phyloP scores from a whole-genome alignment of 2,797 vertebrate species.

The Poeciliopsis paucimaculata region DNA sequence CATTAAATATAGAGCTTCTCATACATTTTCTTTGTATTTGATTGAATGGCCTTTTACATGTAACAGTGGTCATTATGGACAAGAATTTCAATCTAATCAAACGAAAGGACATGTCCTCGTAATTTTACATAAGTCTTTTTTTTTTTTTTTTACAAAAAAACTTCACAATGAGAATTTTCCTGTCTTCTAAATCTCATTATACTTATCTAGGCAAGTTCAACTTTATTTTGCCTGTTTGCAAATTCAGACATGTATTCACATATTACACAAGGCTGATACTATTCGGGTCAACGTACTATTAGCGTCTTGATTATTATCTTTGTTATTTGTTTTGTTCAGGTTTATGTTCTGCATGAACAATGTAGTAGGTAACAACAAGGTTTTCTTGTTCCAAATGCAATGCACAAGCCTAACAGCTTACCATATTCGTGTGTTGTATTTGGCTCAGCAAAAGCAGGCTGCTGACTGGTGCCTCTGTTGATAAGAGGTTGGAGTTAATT shows the following conservation, averaged over 20 bases:
- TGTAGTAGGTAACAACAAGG: conserved; percentile 25
- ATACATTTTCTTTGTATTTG: not conserved
- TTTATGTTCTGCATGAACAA: conserved; percentile 21
- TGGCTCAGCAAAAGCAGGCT: conserved; percentile 44
- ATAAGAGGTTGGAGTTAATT: conserved; percentile 62
- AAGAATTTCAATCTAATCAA: not conserved
- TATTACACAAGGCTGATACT: not conserved
- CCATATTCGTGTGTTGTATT: conserved; percentile 46
- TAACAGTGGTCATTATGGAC: not conserved
- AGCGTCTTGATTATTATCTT: conserved; percentile 1
- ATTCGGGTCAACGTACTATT: not conserved
- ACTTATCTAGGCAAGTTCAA: not conserved
- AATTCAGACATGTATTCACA: not conserved
- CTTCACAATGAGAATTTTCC: not conserved
- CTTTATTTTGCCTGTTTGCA: not conserved
- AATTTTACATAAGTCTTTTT: not conserved
- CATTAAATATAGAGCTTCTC: not conserved
- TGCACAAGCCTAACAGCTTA: conserved; percentile 41
- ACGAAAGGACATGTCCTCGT: not conserved
- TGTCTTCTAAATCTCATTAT: not conserved
- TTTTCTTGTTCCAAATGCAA: conserved; percentile 36
- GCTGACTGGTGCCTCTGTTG: conserved; percentile 42
- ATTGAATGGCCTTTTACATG: not conserved
- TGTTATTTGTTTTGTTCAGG: not conserved
- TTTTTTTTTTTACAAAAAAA: not conserved